Base-by-base conservation (phyloP, 2,113 vertebrate species). In the Otis tarda region DNA sequence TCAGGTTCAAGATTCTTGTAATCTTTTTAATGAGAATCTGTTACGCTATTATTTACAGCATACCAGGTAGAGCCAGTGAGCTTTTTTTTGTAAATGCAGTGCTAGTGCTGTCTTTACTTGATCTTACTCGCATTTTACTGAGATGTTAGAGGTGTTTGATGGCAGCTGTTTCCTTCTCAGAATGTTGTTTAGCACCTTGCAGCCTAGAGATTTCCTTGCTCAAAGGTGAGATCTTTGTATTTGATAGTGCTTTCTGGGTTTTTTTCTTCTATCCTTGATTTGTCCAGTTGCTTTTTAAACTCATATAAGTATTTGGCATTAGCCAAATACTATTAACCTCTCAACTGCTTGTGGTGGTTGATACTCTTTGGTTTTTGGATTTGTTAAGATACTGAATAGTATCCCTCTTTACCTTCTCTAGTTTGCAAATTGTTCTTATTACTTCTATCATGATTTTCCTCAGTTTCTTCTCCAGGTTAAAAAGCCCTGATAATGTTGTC, bases 271-370 rank as follows among this genome's bases (percentile, higher is more conserved):
- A 30, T 39, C 5, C 6, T 64, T 53, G 25, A 8, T 77, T 76
- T 86, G n/a, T 43, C 76, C 45, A 13, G 28, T 59, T 80, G 35
- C 14, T 80, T 70, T 71, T 84, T 52, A 73, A 64, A 19, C 10
- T 59, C 0, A 0, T 8, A 9, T 4, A 52, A 57, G 20, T 79
- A 61, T 53, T 70, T 86, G 56, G 8, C 30, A 10, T 22, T 39
- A 37, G 39, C 23, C 33, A 64, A 43, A 33, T 64, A 50, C 14
- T 28, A 39, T 30, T 71, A 73, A 50, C 31, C 30, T 59, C 41
- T 43, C 41, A 16, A 16, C 41, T 43, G 41, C 41, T 43, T 15
- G 41, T 43, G 14, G 41, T 43, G 41, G 22, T 50, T 87, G 41
- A 53, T 59, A 28, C 10, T 16, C 19, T 65, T 64, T 41, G 28